Conservation (phyloP, 2,888 invertebrate genomes). For the Morinoia aosen region DNA sequence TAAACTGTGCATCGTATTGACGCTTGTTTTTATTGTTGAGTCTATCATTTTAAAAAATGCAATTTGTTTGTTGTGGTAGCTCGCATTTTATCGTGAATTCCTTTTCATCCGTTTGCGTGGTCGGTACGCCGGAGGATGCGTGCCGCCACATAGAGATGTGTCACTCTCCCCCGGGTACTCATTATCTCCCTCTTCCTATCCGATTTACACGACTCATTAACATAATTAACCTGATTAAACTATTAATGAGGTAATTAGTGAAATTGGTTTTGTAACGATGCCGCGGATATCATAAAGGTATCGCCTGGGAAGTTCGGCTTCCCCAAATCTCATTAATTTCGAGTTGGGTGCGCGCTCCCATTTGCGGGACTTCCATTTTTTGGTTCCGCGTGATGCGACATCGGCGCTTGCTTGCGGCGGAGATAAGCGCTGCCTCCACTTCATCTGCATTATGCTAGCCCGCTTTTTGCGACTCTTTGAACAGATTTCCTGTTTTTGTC, state of each 20-base stretch:
- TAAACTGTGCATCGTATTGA: background rate
- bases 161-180: conserved; percentile 20
- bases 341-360: conserved; percentile 8
- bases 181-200: conserved; percentile 49
- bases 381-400: background rate
- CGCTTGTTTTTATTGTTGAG: background rate
- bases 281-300: conserved; percentile 45
- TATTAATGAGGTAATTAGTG: conserved; percentile 52
- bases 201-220: conserved; percentile 51
- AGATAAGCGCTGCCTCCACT: background rate
- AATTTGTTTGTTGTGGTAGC: background rate
- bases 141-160: background rate
- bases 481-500: background rate
- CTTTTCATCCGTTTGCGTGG: background rate
- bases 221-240: conserved; percentile 53
- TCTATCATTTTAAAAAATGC: background rate
- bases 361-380: conserved; percentile 4
- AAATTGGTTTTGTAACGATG: conserved; percentile 49
- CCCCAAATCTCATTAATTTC: conserved; percentile 19
- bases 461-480: background rate
- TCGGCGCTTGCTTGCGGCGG: background rate
- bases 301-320: conserved; percentile 30
- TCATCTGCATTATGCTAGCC: background rate
- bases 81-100: background rate
- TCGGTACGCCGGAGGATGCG: background rate